Percentiles rank a stretch among this genome's conserved stretches.
Conservation (phyloP, 2,888 invertebrate species). For the Mythimna albipuncta region DNA sequence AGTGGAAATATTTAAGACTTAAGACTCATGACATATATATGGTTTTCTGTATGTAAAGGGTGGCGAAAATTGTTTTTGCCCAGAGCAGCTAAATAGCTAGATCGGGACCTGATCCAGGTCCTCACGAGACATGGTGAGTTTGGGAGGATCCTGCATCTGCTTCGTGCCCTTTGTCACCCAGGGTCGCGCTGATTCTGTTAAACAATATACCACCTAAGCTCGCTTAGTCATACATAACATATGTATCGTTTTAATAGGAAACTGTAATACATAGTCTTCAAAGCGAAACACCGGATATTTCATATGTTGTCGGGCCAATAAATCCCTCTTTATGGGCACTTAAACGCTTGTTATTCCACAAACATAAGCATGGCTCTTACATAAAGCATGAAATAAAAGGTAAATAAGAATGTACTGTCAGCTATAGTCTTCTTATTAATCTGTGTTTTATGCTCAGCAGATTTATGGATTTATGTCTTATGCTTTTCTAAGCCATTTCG, state of each 20-base stretch:
- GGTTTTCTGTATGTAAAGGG: too few relatives aligned
- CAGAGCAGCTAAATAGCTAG: too few relatives aligned
- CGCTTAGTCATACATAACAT: constrained; percentile 42
- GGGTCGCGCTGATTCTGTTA: too few relatives aligned
- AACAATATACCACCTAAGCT: constrained; percentile 14
- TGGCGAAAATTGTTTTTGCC: too few relatives aligned
- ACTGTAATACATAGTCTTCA: constrained; percentile 68
- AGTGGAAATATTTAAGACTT: too few relatives aligned
- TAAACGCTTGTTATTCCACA: constrained; percentile 84
- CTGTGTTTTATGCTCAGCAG: constrained; percentile 63
- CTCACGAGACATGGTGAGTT: too few relatives aligned
- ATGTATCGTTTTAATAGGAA: constrained; percentile 55
- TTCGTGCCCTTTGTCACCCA: too few relatives aligned
- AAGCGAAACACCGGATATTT: constrained; percentile 76
- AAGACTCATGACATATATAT: too few relatives aligned
- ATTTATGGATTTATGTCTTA: constrained; percentile 1
- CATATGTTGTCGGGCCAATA: constrained; percentile 79
- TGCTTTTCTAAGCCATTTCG: not conserved
- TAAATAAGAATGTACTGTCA: constrained; percentile 67
- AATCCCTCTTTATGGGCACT: constrained; percentile 85
- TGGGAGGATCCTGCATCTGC: too few relatives aligned
- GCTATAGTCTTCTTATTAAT: constrained; percentile 59
- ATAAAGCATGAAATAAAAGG: constrained; percentile 75
- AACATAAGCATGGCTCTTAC: constrained; percentile 77
- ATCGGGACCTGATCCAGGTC: too few relatives aligned